Evolutionary conservation across 2,113 vertebrate species (phyloP).

Genomic region (Picathartes gymnocephalus): DNA sequence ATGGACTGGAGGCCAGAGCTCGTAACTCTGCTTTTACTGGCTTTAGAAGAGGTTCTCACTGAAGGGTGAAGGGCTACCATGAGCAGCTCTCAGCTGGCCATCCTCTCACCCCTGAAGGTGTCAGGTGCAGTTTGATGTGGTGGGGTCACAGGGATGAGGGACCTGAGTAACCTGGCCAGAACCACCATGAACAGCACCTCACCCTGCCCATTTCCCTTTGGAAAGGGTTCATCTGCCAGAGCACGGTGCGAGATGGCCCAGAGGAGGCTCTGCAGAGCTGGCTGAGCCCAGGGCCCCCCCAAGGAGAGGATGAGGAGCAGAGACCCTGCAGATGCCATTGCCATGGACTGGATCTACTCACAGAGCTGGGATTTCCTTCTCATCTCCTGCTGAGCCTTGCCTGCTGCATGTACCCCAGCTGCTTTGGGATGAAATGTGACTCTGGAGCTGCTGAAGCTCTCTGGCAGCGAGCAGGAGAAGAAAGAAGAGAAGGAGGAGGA

Average conservation of each 20-base stretch:
- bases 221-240: not conserved
- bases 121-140: rapidly evolving
- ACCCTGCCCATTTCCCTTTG: not conserved
- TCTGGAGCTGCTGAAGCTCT: not conserved
- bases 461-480: not conserved
- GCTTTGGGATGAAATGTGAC: not conserved
- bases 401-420: not conserved
- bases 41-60: not conserved
- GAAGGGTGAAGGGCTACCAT: not conserved
- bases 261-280: not conserved
- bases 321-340: too few relatives aligned
- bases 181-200: too few relatives aligned
- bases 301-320: not conserved
- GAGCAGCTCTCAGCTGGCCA: not conserved
- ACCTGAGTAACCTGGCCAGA: rapidly evolving
- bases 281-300: rapidly evolving
- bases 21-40: not conserved
- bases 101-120: not conserved
- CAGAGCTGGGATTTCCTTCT: not conserved
- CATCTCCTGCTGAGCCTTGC: not conserved
- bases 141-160: not conserved
- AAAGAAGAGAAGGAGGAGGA: not conserved
- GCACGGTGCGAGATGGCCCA: not conserved
- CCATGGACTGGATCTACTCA: not conserved
- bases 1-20: not conserved